These are phyloP conservation scores for Lineus longissimus DNA, from an alignment of 1,140 invertebrate genomes.

Conservation along the genomic window DNA sequence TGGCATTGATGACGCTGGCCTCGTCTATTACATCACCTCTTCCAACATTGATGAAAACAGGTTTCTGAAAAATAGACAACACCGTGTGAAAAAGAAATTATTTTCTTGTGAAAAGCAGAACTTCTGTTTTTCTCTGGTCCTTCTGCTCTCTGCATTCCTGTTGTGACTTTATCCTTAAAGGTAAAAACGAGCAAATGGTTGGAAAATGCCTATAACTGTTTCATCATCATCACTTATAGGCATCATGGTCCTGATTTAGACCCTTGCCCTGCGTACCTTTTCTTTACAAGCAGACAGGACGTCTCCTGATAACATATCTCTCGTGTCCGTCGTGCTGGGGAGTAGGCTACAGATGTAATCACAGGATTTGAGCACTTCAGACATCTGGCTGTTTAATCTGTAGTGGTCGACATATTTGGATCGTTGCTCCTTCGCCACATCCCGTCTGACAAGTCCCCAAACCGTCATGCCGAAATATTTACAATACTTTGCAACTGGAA, in stretches of 20 bases:
- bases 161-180: too few relatives aligned
- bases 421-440: too few relatives aligned
- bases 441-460: too few relatives aligned
- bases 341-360: constrained; percentile 62
- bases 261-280: constrained; percentile 33
- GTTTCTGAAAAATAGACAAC: constrained; percentile 25
- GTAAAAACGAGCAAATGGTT: too few relatives aligned
- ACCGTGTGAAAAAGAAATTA: neutral
- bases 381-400: constrained; percentile 31
- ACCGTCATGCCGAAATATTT: too few relatives aligned
- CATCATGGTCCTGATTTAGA: too few relatives aligned
- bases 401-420: too few relatives aligned
- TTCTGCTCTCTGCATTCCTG: too few relatives aligned
- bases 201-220: too few relatives aligned
- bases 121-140: too few relatives aligned
- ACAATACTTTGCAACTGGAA: too few relatives aligned
- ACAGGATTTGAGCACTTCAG: constrained; percentile 54
- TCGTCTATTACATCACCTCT: constrained; percentile 59
- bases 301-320: constrained; percentile 56
- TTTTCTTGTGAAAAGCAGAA: neutral
- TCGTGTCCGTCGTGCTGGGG: constrained; percentile 58
- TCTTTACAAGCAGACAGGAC: constrained; percentile 52
- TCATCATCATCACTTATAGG: too few relatives aligned
- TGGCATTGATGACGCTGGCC: constrained; percentile 56
- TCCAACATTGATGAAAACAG: constrained; percentile 60